A percentile compares a stretch with the other conserved stretches of the same genome.
These are phyloP conservation scores for Melanerpes aurifrons DNA, from an alignment of 2,113 vertebrate genomes.

Conservation along the genomic window DNA sequence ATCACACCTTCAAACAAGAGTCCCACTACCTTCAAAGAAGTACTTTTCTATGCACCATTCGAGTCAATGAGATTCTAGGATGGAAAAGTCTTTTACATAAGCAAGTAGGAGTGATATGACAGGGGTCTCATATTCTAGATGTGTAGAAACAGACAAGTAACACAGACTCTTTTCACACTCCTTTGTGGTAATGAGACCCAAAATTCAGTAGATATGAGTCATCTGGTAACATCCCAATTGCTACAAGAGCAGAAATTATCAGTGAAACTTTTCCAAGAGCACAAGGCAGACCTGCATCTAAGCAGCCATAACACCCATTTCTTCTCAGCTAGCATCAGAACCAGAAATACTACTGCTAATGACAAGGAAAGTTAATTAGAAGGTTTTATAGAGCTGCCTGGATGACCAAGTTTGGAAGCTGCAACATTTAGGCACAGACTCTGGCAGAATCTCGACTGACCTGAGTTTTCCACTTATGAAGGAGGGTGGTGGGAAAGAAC, in stretches of 20 bases:
- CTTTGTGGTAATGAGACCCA: neutral
- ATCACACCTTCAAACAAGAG: neutral
- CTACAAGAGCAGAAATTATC: neutral
- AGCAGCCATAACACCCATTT: neutral
- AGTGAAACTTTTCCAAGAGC: neutral
- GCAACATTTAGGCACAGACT: conserved; percentile 22
- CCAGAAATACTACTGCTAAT: neutral
- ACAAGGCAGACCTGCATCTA: neutral
- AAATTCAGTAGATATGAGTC: neutral
- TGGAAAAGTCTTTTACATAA: neutral
- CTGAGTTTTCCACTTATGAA: conserved; percentile 50
- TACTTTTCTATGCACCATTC: neutral
- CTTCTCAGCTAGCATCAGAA: neutral
- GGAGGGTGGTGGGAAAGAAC: neutral
- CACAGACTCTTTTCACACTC: neutral
- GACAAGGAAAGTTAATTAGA: neutral
- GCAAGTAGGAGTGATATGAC: neutral
- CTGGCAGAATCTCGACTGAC: conserved; percentile 30
- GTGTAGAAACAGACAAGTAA: neutral
- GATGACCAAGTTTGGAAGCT: neutral
- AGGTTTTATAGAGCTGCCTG: neutral
- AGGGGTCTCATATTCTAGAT: neutral
- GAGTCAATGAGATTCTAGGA: neutral
- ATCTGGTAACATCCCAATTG: neutral
- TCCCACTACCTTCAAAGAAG: neutral